phyloP scores from a whole-genome alignment of 1,140 invertebrate genomes.

The Artemia franciscana region DNA sequence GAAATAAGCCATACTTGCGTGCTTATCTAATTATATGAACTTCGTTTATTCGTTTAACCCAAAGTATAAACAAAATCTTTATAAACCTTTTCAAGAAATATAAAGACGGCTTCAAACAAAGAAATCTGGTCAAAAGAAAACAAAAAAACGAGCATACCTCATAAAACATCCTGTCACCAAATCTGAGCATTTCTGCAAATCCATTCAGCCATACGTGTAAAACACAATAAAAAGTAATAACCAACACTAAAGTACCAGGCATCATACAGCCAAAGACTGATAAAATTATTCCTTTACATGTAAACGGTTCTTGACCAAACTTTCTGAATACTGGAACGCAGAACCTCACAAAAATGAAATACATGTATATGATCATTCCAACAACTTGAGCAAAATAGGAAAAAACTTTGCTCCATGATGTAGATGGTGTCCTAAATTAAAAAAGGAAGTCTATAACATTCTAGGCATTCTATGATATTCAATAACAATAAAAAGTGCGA shows the following conservation, averaged over 20 bases:
- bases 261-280: constrained; percentile 45
- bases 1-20: no score
- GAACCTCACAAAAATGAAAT: constrained; percentile 51
- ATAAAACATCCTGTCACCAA: constrained; percentile 65
- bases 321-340: constrained; percentile 40
- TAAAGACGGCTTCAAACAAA: neutral
- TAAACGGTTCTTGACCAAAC: constrained; percentile 37
- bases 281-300: constrained; percentile 30
- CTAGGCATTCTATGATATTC: no score
- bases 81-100: neutral
- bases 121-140: neutral
- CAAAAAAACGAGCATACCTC: constrained; percentile 26
- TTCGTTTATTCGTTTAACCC: no score
- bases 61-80: no score
- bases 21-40: no score
- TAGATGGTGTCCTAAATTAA: constrained; percentile 32
- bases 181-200: constrained; percentile 58
- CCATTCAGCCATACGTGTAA: constrained; percentile 73
- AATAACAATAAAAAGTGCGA: no score
- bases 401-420: constrained; percentile 46
- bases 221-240: constrained; percentile 59
- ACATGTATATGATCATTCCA: constrained; percentile 46
- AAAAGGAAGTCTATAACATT: constrained; percentile 9
- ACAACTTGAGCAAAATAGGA: constrained; percentile 45
- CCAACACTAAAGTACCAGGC: constrained; percentile 41